Conservation (phyloP, 1,140 invertebrate genomes). For the Danaus plexippus region DNA sequence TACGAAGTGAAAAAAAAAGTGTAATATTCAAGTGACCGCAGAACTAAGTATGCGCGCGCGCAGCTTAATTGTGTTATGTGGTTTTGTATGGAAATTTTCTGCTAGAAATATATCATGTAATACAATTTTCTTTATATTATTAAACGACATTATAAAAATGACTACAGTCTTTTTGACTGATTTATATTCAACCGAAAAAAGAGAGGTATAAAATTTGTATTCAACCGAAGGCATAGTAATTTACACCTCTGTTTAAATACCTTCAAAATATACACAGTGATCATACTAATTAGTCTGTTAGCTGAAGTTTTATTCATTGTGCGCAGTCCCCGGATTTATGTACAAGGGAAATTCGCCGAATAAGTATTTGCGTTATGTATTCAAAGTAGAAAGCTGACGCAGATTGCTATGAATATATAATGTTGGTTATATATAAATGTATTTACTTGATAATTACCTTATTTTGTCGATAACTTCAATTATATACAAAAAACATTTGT, state of each 20-base stretch:
- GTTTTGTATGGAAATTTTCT: constrained; percentile 14
- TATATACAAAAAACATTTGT: too few relatives aligned
- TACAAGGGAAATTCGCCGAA: constrained; percentile 12
- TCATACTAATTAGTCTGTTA: constrained; percentile 29
- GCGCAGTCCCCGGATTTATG: constrained; percentile 22
- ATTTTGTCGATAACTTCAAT: too few relatives aligned
- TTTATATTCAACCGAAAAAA: too few relatives aligned
- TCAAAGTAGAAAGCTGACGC: constrained; percentile 16
- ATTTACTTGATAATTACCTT: too few relatives aligned
- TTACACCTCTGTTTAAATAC: constrained; percentile 25
- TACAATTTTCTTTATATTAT: neutral
- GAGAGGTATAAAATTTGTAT: constrained; percentile 7
- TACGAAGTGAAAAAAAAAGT: constrained; percentile 25
- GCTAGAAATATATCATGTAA: constrained; percentile 3
- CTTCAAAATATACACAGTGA: constrained; percentile 12
- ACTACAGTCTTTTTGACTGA: too few relatives aligned
- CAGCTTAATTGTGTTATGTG: constrained; percentile 19
- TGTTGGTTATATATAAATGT: too few relatives aligned
- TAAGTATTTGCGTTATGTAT: constrained; percentile 1
- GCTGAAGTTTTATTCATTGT: constrained; percentile 16
- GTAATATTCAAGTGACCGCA: constrained; percentile 27
- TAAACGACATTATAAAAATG: too few relatives aligned
- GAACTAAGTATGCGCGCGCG: constrained; percentile 25
- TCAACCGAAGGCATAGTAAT: constrained; percentile 15
- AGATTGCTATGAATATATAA: too few relatives aligned